Percentiles rank a stretch among this genome's conserved stretches.
phyloP scores from a whole-genome alignment of 2,797 vertebrate genomes.

The Alfaro cultratus region DNA sequence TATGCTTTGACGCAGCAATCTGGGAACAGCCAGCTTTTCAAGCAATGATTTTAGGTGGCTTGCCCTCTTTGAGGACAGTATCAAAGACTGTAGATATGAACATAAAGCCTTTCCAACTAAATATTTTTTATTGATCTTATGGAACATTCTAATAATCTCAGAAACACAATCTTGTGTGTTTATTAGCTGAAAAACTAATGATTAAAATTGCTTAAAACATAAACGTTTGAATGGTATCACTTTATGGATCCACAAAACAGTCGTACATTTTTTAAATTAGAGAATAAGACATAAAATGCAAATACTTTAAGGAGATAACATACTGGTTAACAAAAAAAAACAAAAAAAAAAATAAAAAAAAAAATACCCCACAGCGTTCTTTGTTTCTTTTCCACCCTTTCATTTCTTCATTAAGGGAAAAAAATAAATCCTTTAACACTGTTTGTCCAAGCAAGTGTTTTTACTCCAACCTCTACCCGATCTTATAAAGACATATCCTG shows the following conservation, averaged over 20 bases:
- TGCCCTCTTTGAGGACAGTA: neutral
- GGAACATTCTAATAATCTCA: neutral
- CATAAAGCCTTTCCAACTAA: neutral
- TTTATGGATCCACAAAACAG: neutral
- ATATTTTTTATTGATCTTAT: neutral
- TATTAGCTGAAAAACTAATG: neutral
- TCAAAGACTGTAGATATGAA: neutral
- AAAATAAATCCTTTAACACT: neutral
- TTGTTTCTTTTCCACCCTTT: neutral
- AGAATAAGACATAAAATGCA: neutral
- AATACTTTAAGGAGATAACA: neutral
- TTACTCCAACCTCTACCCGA: neutral
- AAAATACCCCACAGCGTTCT: neutral
- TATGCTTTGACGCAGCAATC: neutral
- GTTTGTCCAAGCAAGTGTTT: constrained; percentile 9
- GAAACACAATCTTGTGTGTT: neutral
- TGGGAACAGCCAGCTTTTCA: neutral
- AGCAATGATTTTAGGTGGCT: neutral
- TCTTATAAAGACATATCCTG: neutral
- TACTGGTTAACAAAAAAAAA: neutral
- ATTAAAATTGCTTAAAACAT: neutral
- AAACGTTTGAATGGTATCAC: neutral
- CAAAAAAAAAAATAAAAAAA: too few species aligned
- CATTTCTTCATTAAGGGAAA: constrained; percentile 21
- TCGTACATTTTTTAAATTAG: neutral